Base-by-base conservation (phyloP, 2,113 vertebrate species). In the Lanius ludovicianus region DNA sequence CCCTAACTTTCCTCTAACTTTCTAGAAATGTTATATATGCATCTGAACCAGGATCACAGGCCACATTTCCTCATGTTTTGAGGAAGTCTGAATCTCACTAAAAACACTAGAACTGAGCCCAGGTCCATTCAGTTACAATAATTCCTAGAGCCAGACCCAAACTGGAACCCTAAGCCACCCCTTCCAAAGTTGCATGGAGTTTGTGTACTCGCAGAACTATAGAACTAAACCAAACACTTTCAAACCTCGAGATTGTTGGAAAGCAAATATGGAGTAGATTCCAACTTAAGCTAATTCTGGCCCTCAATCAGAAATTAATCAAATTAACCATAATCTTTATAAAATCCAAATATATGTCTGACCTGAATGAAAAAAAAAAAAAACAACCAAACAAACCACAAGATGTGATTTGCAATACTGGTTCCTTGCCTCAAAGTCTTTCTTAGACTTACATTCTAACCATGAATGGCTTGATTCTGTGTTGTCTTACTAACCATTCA, bases 301-400 rank as follows among this genome's bases (percentile, higher is more conserved):
- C 63, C 60, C 59, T 87, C 75, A 33, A 80, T 69, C 46, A 90
- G 63, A 95, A 96, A 92, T 79, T 28, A 82, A 96, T 94, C 64
- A n/a, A 74, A 63, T 68, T 91, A 91, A 47, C 35, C 6, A 1
- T 65, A 84, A 86, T n/a, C 41, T 78, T 92, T 53, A 44, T 46
- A 89, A 90, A 95, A 86, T 60, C 49, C 37, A 93, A 73, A 13
- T 87, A 84, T 44, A 74, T 81, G 20, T 57, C 35, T n/a, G 52
- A 93, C 31, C 41, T 49, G 22, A 87, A 49, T 52, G 22, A 68
- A 90, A 89, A 76, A 76, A 37, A 37, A 37, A 37, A 37, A 37
- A 37, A 37, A n/a, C n/a, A n/a, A n/a, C n/a, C n/a, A n/a, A n/a
- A n/a, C n/a, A n/a, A 25, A 7, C 11, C 4, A 2, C 68, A 79